Percentiles rank a stretch among this genome's conserved stretches.
Conservation (phyloP, 2,888 invertebrate species). For the Pammene aurita region DNA sequence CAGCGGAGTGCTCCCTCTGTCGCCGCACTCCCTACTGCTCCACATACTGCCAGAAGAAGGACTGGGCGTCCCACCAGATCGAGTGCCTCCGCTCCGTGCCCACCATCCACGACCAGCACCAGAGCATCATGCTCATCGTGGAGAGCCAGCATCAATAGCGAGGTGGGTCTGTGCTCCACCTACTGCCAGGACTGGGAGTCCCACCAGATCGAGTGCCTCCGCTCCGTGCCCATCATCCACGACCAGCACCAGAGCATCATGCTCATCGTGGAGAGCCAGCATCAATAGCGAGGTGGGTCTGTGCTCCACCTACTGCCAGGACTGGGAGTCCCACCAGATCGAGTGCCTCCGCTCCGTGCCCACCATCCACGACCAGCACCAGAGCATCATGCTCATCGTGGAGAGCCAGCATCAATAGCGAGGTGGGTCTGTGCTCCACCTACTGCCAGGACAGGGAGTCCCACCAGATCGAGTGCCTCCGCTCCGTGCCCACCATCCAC, state of each 20-base stretch:
- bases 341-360: conserved; percentile 90
- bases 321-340: conserved; percentile 93
- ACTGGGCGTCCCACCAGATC: conserved; percentile 93
- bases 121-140: conserved; percentile 93
- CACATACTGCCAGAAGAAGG: conserved; percentile 94
- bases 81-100: conserved; percentile 90
- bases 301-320: conserved; percentile 95
- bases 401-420: neutral
- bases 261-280: conserved; percentile 92
- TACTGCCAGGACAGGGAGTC: conserved; percentile 96
- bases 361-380: conserved; percentile 81
- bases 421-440: conserved; percentile 61
- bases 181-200: conserved; percentile 96
- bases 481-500: conserved; percentile 84
- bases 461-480: conserved; percentile 92
- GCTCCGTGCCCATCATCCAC: conserved; percentile 84
- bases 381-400: conserved; percentile 92
- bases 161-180: conserved; percentile 85
- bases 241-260: conserved; percentile 89
- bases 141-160: conserved; percentile 87
- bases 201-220: conserved; percentile 92
- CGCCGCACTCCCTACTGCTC: conserved; percentile 94
- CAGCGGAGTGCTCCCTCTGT: conserved; percentile 93
- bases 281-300: conserved; percentile 58
- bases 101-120: conserved; percentile 81